phyloP scores from a whole-genome alignment of 2,113 vertebrate species.

The Halcyon senegalensis region DNA sequence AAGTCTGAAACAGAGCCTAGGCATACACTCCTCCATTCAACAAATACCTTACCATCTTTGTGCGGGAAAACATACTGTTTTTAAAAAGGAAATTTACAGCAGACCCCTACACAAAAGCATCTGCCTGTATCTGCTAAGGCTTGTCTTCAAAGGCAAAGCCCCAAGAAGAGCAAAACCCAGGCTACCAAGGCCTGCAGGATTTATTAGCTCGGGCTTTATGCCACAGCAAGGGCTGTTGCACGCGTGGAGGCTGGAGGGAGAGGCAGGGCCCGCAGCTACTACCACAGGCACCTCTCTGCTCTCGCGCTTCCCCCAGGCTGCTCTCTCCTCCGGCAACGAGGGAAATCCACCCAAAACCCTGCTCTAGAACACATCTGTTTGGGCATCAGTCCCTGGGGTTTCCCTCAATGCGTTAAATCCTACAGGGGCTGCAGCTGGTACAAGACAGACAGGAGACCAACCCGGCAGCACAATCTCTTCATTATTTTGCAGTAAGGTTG shows the following conservation, averaged over 20 bases:
- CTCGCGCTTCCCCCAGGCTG: fast-evolving
- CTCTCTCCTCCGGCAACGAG: fast-evolving
- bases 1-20: background rate
- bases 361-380: background rate
- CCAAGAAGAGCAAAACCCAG: background rate
- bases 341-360: background rate
- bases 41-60: no score
- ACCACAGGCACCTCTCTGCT: fast-evolving
- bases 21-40: background rate
- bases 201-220: background rate
- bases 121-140: background rate
- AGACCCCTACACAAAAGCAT: background rate
- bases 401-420: background rate
- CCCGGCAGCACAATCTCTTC: background rate
- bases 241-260: background rate
- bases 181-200: background rate
- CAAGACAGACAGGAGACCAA: background rate
- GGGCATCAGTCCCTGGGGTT: background rate
- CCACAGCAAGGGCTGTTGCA: background rate
- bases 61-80: background rate
- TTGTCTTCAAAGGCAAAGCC: background rate
- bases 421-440: fast-evolving
- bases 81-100: background rate
- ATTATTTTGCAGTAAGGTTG: no score
- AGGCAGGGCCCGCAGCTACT: background rate